Evolutionary conservation across 2,888 invertebrate genomes (phyloP), one percentile per base, ranked within the genome.

Genomic region (Chaitophorus viminalis): DNA sequence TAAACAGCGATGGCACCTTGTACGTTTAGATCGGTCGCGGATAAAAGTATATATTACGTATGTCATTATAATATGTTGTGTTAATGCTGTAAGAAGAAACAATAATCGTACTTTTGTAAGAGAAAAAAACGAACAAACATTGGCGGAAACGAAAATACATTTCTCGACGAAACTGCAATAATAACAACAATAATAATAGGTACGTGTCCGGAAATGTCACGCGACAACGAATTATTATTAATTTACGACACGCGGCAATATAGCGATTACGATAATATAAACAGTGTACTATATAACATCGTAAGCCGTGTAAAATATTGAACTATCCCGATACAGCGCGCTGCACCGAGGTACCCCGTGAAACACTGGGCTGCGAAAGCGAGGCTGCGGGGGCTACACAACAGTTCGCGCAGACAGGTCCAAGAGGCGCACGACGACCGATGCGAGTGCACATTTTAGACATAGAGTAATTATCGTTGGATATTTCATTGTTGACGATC

Each of bases 401-500:
- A 39, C 81, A 39, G 81, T 81, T 81, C 68, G 68, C 33, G 14
- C 11, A 14, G 68, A 39, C 68, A 68, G 68, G 68, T 68, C 81
- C 65, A n/a, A 60, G 60, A 36, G 36, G 17, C 25, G 33, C 54
- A 33, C 54, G 33, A 14, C 4, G 6, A 25, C 4, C 4, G 25
- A 25, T 33, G 52, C 36, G 11, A 11, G 46, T 14, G 31, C 29
- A 70, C 14, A 18, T 33, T 72, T 33, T 72, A 25, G 60, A 60
- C 60, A 6, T 39, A 2, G 65, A 29, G 46, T 46, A 46, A 83
- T 83, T 75, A 83, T 75, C 75, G 75, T 75, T 75, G 75, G 75
- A 75, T 75, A 83, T 75, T 83, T 39, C 39, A 39, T 75, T 75
- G 31, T 39, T 21, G 83, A n/a, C 0, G 76, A 83, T 83, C 75